Percentiles rank a stretch among this genome's conserved stretches.
Evolutionary conservation across 2,888 invertebrate species (phyloP).

Genomic region (Agelastica alni): DNA sequence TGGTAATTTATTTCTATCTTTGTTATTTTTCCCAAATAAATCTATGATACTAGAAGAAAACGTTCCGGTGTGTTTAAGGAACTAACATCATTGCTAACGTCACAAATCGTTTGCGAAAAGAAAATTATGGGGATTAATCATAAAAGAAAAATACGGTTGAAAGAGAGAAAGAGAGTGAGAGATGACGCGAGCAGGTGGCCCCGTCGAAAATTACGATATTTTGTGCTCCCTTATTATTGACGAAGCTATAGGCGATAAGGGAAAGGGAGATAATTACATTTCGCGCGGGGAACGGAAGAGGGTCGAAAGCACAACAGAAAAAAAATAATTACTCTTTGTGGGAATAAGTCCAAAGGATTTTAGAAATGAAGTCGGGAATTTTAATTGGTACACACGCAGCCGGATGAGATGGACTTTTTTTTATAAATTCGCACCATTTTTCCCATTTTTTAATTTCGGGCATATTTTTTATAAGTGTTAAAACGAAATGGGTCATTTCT

Average conservation of each 20-base stretch:
- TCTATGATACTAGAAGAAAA: too few species aligned
- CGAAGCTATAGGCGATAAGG: conserved; percentile 10
- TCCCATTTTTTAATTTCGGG: conserved; percentile 1
- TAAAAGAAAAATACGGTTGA: background rate
- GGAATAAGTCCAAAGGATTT: conserved; percentile 7
- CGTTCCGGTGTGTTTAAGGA: too few species aligned
- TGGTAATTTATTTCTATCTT: too few species aligned
- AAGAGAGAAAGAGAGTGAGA: too few species aligned
- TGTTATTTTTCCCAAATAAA: too few species aligned
- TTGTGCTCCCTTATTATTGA: conserved; percentile 1
- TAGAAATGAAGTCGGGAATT: conserved; percentile 16
- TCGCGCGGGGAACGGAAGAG: conserved; percentile 12
- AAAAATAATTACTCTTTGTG: conserved; percentile 25
- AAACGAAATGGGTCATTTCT: too few species aligned
- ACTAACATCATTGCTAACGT: conserved; percentile 4
- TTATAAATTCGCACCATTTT: background rate
- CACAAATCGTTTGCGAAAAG: conserved; percentile 11
- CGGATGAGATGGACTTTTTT: background rate
- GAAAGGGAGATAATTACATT: conserved; percentile 27
- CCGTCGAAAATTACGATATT: conserved; percentile 9
- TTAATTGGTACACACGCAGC: conserved; percentile 15
- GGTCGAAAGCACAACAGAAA: conserved; percentile 5
- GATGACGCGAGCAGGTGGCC: conserved; percentile 24
- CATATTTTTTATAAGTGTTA: background rate
- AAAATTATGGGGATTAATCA: too few species aligned